A percentile compares a stretch with the other conserved stretches of the same genome.
Conservation (phyloP, 2,797 vertebrate species). For the Enteromius afrohamiltoni region DNA sequence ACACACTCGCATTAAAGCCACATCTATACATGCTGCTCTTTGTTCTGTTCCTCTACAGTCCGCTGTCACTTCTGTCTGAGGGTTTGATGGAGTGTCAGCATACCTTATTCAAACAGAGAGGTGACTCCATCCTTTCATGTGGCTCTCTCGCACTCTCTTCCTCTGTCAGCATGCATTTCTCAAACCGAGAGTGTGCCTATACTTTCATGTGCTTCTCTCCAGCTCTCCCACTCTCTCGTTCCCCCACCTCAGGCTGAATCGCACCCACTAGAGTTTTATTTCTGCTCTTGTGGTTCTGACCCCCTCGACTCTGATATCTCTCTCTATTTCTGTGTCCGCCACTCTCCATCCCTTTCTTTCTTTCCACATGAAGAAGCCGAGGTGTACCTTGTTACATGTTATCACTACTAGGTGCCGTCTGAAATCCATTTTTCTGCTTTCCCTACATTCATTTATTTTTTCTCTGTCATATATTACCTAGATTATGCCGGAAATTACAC, state of each 20-base stretch:
- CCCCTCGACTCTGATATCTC: slow-evolving; percentile 41
- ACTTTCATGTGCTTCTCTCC: slow-evolving; percentile 31
- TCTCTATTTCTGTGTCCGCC: slow-evolving; percentile 18
- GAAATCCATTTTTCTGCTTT: slow-evolving; percentile 31
- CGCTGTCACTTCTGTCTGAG: slow-evolving; percentile 46
- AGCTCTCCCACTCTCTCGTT: slow-evolving; percentile 24
- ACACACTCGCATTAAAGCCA: background rate
- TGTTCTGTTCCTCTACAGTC: slow-evolving; percentile 37
- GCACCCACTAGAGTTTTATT: slow-evolving; percentile 49
- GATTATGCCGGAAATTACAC: slow-evolving; percentile 11
- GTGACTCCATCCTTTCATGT: slow-evolving; percentile 41
- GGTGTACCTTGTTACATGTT: slow-evolving; percentile 21
- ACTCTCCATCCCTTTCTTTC: slow-evolving; percentile 30
- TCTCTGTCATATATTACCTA: slow-evolving; percentile 23
- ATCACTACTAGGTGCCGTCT: slow-evolving; percentile 7
- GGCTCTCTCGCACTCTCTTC: slow-evolving; percentile 22
- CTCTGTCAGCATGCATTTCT: slow-evolving; percentile 68
- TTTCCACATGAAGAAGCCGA: slow-evolving; percentile 38
- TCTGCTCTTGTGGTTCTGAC: slow-evolving; percentile 45
- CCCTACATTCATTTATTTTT: background rate
- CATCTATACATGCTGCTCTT: slow-evolving; percentile 21
- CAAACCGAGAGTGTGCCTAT: slow-evolving; percentile 55
- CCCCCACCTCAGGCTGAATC: slow-evolving; percentile 39
- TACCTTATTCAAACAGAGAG: slow-evolving; percentile 66
- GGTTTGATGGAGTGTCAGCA: slow-evolving; percentile 66